Percentiles rank a stretch among this genome's conserved stretches.
Evolutionary conservation across 2,797 vertebrate species (phyloP).

Genomic region (Denticeps clupeoides): DNA sequence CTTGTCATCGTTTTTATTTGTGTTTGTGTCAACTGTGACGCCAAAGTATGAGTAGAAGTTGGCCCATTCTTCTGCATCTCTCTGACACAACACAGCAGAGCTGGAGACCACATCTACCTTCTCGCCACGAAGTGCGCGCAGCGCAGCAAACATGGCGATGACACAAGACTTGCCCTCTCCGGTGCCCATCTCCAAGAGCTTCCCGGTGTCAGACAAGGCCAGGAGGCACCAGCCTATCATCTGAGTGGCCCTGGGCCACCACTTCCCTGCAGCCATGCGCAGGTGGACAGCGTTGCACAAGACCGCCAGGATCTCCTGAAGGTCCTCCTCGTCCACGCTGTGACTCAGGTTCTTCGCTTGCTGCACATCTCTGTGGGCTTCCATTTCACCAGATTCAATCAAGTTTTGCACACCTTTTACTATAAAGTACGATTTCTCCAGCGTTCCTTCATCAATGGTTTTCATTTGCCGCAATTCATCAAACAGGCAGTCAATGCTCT

Average conservation of each 20-base stretch:
- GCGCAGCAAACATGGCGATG: constrained; percentile 39
- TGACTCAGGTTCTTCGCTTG: neutral
- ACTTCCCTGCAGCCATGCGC: neutral
- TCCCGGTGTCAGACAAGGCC: constrained; percentile 24
- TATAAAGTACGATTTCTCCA: constrained; percentile 4
- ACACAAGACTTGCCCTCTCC: constrained; percentile 40
- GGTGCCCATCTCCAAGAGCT: constrained; percentile 37
- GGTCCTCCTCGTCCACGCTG: constrained; percentile 5
- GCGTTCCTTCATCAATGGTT: constrained; percentile 9
- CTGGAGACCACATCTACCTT: constrained; percentile 26
- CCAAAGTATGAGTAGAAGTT: constrained; percentile 16
- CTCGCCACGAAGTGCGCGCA: constrained; percentile 16
- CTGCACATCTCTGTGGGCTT: neutral
- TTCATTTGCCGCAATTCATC: constrained; percentile 9
- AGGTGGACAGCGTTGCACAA: constrained; percentile 13
- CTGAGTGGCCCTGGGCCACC: constrained; percentile 32
- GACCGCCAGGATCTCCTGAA: constrained; percentile 8
- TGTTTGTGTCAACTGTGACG: constrained; percentile 15
- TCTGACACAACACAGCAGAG: constrained; percentile 18
- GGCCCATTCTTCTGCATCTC: constrained; percentile 15
- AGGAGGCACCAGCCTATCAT: constrained; percentile 40
- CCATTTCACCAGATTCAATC: constrained; percentile 3
- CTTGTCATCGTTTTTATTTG: constrained; percentile 10
- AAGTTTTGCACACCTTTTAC: constrained; percentile 8
- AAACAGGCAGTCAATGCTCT: constrained; percentile 10